phyloP scores from a whole-genome alignment of 2,797 vertebrate genomes.

The Thaleichthys pacificus region DNA sequence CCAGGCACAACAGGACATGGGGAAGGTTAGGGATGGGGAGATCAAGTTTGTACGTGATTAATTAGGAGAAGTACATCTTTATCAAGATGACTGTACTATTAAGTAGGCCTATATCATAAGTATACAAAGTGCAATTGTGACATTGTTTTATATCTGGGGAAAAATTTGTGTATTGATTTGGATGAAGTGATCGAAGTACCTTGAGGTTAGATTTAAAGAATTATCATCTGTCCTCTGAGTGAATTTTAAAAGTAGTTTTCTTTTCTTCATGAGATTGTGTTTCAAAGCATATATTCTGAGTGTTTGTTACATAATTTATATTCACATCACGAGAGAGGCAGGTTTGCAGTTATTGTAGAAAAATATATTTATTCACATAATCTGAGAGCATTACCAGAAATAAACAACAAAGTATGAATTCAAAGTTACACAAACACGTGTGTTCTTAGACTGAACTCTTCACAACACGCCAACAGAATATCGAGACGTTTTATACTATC shows the following conservation, averaged over 20 bases:
- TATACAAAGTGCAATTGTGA: neutral
- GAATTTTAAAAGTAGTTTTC: too few relatives aligned
- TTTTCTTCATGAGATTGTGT: too few relatives aligned
- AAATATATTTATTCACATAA: constrained; percentile 75
- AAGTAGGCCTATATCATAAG: too few relatives aligned
- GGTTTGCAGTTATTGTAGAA: constrained; percentile 53
- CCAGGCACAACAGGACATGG: neutral
- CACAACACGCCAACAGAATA: constrained; percentile 3
- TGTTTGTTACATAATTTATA: neutral
- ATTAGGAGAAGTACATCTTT: neutral
- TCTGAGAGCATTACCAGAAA: constrained; percentile 32
- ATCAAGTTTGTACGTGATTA: neutral
- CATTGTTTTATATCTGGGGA: neutral
- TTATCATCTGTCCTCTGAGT: too few relatives aligned
- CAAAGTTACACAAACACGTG: constrained; percentile 24
- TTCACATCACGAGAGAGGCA: constrained; percentile 15
- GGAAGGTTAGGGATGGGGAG: neutral
- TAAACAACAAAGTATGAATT: constrained; percentile 49
- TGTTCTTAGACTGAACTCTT: neutral
- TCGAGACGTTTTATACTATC: constrained; percentile 6
- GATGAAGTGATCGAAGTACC: too few relatives aligned
- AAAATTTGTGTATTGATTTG: neutral
- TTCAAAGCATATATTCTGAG: too few relatives aligned
- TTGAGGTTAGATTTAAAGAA: too few relatives aligned
- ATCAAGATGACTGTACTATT: neutral